These are phyloP conservation scores for Cairina moschata DNA, from an alignment of 2,113 vertebrate species.

Conservation along the genomic window DNA sequence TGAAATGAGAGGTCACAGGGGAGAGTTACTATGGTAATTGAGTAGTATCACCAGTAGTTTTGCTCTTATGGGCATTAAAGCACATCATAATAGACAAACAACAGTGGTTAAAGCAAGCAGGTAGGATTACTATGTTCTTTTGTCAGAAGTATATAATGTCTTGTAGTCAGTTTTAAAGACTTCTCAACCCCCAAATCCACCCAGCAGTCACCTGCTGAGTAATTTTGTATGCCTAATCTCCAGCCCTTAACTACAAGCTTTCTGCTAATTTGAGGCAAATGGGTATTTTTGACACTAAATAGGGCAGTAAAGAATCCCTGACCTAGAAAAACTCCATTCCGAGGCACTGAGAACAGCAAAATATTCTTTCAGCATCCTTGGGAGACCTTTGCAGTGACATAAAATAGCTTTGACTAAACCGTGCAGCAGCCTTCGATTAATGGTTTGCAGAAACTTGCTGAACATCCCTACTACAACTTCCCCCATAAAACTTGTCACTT, in stretches of 20 bases:
- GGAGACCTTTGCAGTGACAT: conserved; percentile 75
- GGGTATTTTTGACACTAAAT: conserved; percentile 85
- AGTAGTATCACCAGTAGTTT: conserved; percentile 91
- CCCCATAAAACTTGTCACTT: conserved; percentile 96
- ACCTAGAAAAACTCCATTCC: conserved; percentile 81
- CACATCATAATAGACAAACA: conserved; percentile 91
- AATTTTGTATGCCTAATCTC: conserved; percentile 90
- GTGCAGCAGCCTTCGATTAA: conserved; percentile 69
- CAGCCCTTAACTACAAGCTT: conserved; percentile 81
- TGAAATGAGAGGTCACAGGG: conserved; percentile 83
- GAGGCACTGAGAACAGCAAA: conserved; percentile 77
- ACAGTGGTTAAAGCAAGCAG: conserved; percentile 96
- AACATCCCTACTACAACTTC: conserved; percentile 84
- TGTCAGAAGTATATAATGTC: conserved; percentile 97
- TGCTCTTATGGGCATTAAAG: conserved; percentile 90
- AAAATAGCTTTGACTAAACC: conserved; percentile 73
- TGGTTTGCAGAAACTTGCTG: conserved; percentile 76
- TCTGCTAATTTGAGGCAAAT: conserved; percentile 87
- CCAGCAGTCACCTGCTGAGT: conserved; percentile 85
- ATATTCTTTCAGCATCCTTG: conserved; percentile 80
- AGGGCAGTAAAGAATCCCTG: conserved; percentile 81
- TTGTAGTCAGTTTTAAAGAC: conserved; percentile 97
- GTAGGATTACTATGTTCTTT: conserved; percentile 96
- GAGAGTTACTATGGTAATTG: conserved; percentile 99
- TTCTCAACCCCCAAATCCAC: conserved; percentile 88